phyloP scores from a whole-genome alignment of 2,797 vertebrate species.

The Sardinella longiceps region DNA sequence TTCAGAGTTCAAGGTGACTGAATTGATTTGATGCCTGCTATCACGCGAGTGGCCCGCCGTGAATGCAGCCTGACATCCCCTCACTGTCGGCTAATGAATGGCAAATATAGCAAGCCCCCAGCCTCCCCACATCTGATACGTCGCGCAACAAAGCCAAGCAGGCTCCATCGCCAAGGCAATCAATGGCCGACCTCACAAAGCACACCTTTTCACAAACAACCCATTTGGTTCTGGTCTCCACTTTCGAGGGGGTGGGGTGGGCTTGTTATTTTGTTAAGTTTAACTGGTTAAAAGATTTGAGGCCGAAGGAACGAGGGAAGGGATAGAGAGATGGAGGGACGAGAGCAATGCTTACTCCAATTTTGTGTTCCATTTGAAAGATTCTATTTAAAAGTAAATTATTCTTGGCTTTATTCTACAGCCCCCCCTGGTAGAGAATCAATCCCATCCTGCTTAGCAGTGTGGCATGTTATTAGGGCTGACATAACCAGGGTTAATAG shows the following conservation, averaged over 20 bases:
- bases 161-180: slow-evolving; percentile 59
- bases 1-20: slow-evolving; percentile 71
- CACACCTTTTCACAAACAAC: slow-evolving; percentile 42
- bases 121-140: slow-evolving; percentile 59
- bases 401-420: slow-evolving; percentile 62
- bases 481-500: slow-evolving; percentile 75
- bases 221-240: slow-evolving; percentile 31
- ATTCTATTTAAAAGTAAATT: slow-evolving; percentile 63
- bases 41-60: slow-evolving; percentile 47
- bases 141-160: slow-evolving; percentile 56
- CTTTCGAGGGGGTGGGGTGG: not conserved
- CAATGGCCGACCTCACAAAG: slow-evolving; percentile 54
- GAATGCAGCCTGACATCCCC: slow-evolving; percentile 55
- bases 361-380: slow-evolving; percentile 51
- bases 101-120: slow-evolving; percentile 57
- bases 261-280: slow-evolving; percentile 51
- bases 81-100: slow-evolving; percentile 60
- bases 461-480: slow-evolving; percentile 70
- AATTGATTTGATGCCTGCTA: slow-evolving; percentile 64
- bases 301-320: not conserved
- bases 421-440: slow-evolving; percentile 51
- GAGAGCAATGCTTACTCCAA: slow-evolving; percentile 48
- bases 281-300: slow-evolving; percentile 43
- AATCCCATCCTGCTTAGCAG: slow-evolving; percentile 63
- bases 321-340: slow-evolving; percentile 28